These are phyloP conservation scores for Ariolimax columbianus DNA, from an alignment of 2,888 invertebrate genomes.

Conservation along the genomic window DNA sequence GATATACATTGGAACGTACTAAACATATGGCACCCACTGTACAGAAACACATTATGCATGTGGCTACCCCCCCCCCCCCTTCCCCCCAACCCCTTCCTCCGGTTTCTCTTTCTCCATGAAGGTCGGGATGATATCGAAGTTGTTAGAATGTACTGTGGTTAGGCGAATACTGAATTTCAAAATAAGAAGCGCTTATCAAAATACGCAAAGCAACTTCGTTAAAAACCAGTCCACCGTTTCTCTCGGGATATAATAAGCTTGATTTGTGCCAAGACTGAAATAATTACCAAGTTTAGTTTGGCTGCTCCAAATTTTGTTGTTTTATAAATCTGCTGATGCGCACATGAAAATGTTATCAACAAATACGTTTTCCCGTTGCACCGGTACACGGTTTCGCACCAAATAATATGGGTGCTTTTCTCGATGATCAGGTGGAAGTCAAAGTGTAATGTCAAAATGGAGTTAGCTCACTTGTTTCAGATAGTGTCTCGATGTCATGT, in stretches of 20 bases:
- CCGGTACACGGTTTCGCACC: background rate
- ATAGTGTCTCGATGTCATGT: no score
- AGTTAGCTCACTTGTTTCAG: background rate
- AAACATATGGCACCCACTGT: no score
- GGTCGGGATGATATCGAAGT: no score
- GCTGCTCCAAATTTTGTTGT: background rate
- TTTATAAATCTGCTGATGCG: background rate
- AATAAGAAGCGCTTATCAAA: no score
- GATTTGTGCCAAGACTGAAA: background rate
- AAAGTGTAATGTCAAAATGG: background rate
- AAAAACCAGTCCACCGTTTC: background rate
- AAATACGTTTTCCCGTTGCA: background rate
- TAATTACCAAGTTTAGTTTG: background rate
- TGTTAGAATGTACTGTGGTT: no score
- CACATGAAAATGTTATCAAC: background rate
- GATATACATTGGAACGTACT: no score
- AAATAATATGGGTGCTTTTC: background rate
- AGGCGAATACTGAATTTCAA: no score
- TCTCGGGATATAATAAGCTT: background rate
- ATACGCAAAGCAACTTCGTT: background rate
- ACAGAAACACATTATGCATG: no score
- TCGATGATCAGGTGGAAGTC: background rate
- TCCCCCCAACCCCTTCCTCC: no score
- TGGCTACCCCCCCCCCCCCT: no score
- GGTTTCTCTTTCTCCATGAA: no score